Evolutionary conservation across 2,113 vertebrate species (phyloP), one percentile per base, ranked within the genome.

Genomic region (Meriones unguiculatus): DNA sequence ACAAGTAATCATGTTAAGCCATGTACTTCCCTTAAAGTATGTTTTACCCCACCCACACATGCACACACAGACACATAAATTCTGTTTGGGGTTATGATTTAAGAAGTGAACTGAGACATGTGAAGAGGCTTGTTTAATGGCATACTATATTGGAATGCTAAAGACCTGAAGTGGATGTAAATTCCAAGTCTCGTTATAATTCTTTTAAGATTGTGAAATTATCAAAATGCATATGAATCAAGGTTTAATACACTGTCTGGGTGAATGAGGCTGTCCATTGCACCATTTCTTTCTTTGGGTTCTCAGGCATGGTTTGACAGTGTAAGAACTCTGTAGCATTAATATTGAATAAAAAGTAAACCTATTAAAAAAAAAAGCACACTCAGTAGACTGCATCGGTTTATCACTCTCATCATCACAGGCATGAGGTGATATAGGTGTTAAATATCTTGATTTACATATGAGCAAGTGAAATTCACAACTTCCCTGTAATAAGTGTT

Each of bases 331-430:
- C 96, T 99, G 98, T 98, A 98, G 98, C 97, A 98, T 98, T 98
- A 98, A 98, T 93, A 98, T 98, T 96, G 96, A 99, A 99, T 98
- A 98, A 99, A 98, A 98, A 97, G 97, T 95, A 98, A 98, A 97
- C 98, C 96, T 93, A 95, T 96, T 46, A 3, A 46, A 46, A 46
- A 46, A 91, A 75, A 25, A 11, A n/a, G n/a, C 80, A 41, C 35
- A 67, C 18, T 90, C 35, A 64, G 41, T 46, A 89, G 65, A 91
- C 0, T 73, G 62, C 15, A 59, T 88, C 25, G 64, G 30, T 81
- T 98, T 92, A 89, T 93, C 78, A 89, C 82, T 78, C 91, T 72
- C 52, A 69, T 67, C 22, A 78, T 91, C 82, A 70, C 14, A 89
- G 64, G 62, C 15, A 95, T 32, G 50, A 13, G 32, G 81, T 96